These are phyloP conservation scores for Dryas iulia DNA, from an alignment of 1,140 invertebrate genomes.

Conservation along the genomic window DNA sequence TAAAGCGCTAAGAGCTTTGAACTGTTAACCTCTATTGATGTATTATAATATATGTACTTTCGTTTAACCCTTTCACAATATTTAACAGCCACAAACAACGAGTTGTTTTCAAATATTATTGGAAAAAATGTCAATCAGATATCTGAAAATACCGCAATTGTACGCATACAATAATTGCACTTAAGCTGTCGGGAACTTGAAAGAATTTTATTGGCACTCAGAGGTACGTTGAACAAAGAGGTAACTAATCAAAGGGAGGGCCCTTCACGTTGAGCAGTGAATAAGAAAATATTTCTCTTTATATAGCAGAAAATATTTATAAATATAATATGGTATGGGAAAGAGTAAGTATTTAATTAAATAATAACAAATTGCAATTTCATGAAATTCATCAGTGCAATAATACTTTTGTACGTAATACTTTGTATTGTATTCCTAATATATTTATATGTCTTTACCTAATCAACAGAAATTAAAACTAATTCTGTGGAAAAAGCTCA, in stretches of 20 bases:
- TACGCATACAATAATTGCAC: slow-evolving; percentile 44
- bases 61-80: slow-evolving; percentile 6
- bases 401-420: no score
- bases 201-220: slow-evolving; percentile 64
- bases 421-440: no score
- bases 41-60: slow-evolving; percentile 4
- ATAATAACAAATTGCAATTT: no score
- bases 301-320: background rate
- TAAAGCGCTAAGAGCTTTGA: slow-evolving; percentile 9
- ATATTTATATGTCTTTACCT: no score
- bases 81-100: slow-evolving; percentile 16
- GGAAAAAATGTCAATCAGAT: slow-evolving; percentile 36
- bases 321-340: background rate
- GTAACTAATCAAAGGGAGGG: slow-evolving; percentile 61
- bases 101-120: slow-evolving; percentile 26
- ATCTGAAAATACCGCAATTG: slow-evolving; percentile 17
- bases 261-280: slow-evolving; percentile 22
- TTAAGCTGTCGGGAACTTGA: slow-evolving; percentile 52
- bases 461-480: no score
- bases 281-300: slow-evolving; percentile 11
- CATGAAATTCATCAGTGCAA: no score
- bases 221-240: slow-evolving; percentile 39
- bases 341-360: no score
- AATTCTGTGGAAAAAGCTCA: no score
- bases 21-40: slow-evolving; percentile 8